Percentiles rank a stretch among this genome's conserved stretches.
Evolutionary conservation across 2,797 vertebrate genomes (phyloP).

Genomic region (Bryconaethiops microstoma): DNA sequence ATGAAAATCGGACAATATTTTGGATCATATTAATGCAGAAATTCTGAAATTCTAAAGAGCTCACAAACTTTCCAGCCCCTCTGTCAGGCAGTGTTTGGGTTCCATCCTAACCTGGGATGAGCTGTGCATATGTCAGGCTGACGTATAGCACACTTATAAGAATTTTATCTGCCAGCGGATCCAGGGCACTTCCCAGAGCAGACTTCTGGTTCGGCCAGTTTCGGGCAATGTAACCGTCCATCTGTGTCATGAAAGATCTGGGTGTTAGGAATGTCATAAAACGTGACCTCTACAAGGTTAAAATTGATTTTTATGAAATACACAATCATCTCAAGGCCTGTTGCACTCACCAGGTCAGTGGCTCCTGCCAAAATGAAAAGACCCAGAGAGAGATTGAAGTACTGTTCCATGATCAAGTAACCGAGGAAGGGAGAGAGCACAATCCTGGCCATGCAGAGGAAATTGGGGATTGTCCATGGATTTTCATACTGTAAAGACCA

Average conservation of each 20-base stretch:
- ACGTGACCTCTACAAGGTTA: neutral
- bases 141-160: constrained; percentile 95
- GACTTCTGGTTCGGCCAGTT: constrained; percentile 98
- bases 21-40: no score
- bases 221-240: constrained; percentile 96
- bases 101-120: constrained; percentile 90
- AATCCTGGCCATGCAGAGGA: constrained; percentile 92
- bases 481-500: constrained; percentile 87
- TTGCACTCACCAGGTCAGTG: constrained; percentile 88
- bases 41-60: no score
- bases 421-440: constrained; percentile 89
- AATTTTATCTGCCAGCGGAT: constrained; percentile 97
- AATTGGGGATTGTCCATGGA: constrained; percentile 96
- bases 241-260: constrained; percentile 66
- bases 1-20: no score
- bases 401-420: constrained; percentile 89
- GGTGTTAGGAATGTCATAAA: neutral
- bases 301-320: neutral
- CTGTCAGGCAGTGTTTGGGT: neutral
- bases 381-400: constrained; percentile 88
- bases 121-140: constrained; percentile 91
- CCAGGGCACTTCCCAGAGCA: constrained; percentile 94
- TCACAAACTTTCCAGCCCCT: no score
- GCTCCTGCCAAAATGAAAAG: constrained; percentile 90
- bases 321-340: neutral